Evolutionary conservation across 1,140 invertebrate species (phyloP).

Genomic region (Physella acuta): DNA sequence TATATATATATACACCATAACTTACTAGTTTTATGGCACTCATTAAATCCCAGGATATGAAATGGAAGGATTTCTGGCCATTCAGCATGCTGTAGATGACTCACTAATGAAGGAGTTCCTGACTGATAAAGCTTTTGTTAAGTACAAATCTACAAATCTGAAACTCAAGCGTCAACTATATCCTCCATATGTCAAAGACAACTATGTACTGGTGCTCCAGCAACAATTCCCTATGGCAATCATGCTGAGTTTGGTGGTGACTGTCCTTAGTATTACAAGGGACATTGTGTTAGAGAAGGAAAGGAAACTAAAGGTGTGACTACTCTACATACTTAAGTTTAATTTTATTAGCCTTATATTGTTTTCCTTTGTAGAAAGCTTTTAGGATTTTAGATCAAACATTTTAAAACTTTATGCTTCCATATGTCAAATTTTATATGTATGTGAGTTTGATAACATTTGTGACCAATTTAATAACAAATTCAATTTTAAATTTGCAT

Average conservation of each 20-base stretch:
- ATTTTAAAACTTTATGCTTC: background rate
- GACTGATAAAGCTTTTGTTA: background rate
- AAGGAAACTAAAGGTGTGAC: conserved; percentile 57
- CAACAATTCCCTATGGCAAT: conserved; percentile 64
- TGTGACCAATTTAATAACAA: no score
- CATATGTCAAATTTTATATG: background rate
- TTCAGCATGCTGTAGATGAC: conserved; percentile 70
- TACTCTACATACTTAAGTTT: no score
- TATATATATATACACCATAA: no score
- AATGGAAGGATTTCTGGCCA: conserved; percentile 70
- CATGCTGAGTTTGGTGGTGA: conserved; percentile 72
- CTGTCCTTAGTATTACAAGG: conserved; percentile 52
- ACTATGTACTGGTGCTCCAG: conserved; percentile 60
- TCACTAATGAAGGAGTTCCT: conserved; percentile 62
- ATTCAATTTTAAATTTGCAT: no score
- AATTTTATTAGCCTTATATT: no score
- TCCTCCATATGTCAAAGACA: conserved; percentile 55
- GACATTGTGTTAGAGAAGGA: conserved; percentile 59
- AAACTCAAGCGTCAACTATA: conserved; percentile 64
- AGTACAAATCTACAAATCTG: conserved; percentile 33
- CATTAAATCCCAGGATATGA: conserved; percentile 66
- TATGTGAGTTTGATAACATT: no score
- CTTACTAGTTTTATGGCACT: no score
- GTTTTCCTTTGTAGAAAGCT: background rate
- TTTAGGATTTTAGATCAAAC: no score